These are phyloP conservation scores for Tragelaphus strepsiceros DNA, from an alignment of 2,113 vertebrate genomes.

Conservation along the genomic window DNA sequence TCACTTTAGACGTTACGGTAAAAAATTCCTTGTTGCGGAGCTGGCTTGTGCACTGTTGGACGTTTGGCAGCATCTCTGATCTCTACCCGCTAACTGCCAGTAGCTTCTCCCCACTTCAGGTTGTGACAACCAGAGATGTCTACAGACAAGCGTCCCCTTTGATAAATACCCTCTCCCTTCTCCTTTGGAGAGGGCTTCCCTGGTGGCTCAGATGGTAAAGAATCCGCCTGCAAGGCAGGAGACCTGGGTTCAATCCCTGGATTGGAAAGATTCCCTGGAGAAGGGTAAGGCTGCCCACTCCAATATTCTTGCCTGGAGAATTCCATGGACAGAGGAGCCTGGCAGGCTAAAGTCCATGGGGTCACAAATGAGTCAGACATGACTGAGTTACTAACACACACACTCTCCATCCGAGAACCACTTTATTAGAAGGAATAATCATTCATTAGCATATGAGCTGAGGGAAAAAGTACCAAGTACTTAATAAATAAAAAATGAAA, in stretches of 20 bases:
- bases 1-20: neutral
- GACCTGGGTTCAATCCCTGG: neutral
- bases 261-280: neutral
- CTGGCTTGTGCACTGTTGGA: neutral
- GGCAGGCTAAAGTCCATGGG: neutral
- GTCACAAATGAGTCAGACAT: neutral
- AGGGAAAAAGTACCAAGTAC: neutral
- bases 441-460: neutral
- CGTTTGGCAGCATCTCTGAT: neutral
- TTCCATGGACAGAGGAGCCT: neutral
- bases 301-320: neutral
- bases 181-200: neutral
- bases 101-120: neutral
- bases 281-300: neutral
- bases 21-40: neutral
- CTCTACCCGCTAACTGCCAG: neutral
- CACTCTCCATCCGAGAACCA: neutral
- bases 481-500: neutral
- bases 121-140: neutral
- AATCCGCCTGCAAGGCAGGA: neutral
- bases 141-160: neutral
- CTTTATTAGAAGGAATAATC: neutral
- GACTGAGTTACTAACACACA: neutral
- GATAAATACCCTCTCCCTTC: neutral
- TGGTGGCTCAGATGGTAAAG: neutral